Percentiles rank a stretch among this genome's conserved stretches.
Conservation (phyloP, 2,797 vertebrate species). For the Hydrolagus colliei region DNA sequence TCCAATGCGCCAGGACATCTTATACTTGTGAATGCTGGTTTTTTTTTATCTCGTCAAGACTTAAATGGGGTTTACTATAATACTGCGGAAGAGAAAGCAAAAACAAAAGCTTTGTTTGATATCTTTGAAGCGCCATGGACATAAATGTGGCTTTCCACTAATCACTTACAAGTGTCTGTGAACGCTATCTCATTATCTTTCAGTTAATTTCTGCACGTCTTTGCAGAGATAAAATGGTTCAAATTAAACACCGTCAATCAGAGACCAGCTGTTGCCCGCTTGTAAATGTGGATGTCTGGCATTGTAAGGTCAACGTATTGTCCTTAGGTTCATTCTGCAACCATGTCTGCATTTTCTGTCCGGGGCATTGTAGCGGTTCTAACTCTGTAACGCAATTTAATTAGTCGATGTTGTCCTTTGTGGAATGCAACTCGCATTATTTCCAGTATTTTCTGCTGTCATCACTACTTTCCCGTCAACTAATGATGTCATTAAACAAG, state of each 20-base stretch:
- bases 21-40: too few species aligned
- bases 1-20: not conserved
- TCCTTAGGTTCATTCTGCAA: not conserved
- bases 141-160: not conserved
- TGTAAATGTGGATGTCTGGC: not conserved
- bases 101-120: not conserved
- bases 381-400: not conserved
- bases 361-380: not conserved
- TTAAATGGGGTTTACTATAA: too few species aligned
- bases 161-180: not conserved
- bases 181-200: not conserved
- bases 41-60: too few species aligned
- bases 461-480: not conserved
- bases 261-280: not conserved
- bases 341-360: not conserved
- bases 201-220: not conserved
- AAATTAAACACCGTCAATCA: not conserved
- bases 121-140: not conserved
- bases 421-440: not conserved
- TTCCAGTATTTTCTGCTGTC: not conserved
- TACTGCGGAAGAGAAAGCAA: too few species aligned
- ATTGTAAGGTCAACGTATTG: too few species aligned
- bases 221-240: not conserved
- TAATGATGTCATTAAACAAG: conserved; percentile 32
- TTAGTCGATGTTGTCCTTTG: not conserved